These are phyloP conservation scores for Orthonychiurus folsomi DNA, from an alignment of 2,888 invertebrate species.

Conservation along the genomic window DNA sequence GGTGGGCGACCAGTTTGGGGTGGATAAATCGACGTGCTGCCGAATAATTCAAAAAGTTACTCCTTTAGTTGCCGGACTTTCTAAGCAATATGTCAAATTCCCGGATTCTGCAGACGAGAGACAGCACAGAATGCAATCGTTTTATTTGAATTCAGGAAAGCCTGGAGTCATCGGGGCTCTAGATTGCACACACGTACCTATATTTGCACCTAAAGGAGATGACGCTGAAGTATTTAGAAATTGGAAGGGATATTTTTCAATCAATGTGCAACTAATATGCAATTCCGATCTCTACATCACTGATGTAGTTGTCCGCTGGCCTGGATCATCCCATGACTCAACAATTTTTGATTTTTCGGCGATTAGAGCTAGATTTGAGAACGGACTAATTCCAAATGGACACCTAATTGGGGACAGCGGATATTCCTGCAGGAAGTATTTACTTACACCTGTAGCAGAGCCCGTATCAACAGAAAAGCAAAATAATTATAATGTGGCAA, in stretches of 20 bases:
- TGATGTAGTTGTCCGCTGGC: conserved; percentile 12
- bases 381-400: not conserved
- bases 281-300: conserved; percentile 6
- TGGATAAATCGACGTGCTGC: too few species aligned
- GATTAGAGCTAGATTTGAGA: conserved; percentile 7
- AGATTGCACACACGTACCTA: conserved; percentile 20
- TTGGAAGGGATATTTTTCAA: conserved; percentile 20
- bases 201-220: conserved; percentile 19
- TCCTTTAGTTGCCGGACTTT: too few species aligned
- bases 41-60: too few species aligned
- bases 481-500: not conserved
- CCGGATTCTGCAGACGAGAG: not conserved
- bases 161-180: conserved; percentile 20
- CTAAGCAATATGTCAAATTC: not conserved
- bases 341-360: not conserved
- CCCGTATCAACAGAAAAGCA: not conserved
- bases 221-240: conserved; percentile 24
- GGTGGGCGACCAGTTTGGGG: too few species aligned
- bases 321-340: conserved; percentile 9
- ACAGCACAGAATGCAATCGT: not conserved
- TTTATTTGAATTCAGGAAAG: not conserved
- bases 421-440: conserved; percentile 6
- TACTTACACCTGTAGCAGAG: conserved; percentile 4
- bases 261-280: conserved; percentile 24
- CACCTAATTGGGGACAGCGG: conserved; percentile 9